Percentiles rank a stretch among this genome's conserved stretches.
Conservation (phyloP, 2,888 invertebrate species). For the Himalopsyche japonica region DNA sequence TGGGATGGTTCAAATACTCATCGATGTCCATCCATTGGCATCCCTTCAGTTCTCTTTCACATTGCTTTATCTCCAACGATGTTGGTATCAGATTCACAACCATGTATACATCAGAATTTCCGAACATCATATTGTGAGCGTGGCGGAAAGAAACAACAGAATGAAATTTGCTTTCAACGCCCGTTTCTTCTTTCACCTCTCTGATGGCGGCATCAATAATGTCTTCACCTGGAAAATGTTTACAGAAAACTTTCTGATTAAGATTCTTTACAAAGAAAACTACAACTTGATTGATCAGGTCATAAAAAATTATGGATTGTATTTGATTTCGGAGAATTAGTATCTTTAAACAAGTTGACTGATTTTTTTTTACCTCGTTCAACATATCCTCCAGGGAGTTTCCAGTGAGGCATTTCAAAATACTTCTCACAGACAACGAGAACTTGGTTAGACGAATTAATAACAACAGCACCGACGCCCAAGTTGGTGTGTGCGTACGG, state of each 20-base stretch:
- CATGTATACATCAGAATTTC: slow-evolving; percentile 86
- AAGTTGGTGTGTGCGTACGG: slow-evolving; percentile 76
- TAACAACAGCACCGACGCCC: slow-evolving; percentile 86
- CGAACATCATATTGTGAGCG: slow-evolving; percentile 73
- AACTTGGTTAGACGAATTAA: slow-evolving; percentile 75
- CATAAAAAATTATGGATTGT: no score
- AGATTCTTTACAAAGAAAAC: slow-evolving; percentile 39
- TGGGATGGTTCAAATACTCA: slow-evolving; percentile 70
- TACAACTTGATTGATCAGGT: no score
- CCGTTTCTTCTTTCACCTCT: slow-evolving; percentile 91
- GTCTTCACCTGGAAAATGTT: slow-evolving; percentile 69
- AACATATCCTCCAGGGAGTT: slow-evolving; percentile 90
- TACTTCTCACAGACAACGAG: slow-evolving; percentile 80
- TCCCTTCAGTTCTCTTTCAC: slow-evolving; percentile 75
- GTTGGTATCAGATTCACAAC: slow-evolving; percentile 73
- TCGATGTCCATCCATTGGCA: slow-evolving; percentile 82
- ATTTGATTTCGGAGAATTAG: no score
- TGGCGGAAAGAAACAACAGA: slow-evolving; percentile 80
- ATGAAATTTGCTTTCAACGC: slow-evolving; percentile 74
- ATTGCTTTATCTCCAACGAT: slow-evolving; percentile 66
- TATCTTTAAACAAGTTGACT: no score
- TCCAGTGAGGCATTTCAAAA: slow-evolving; percentile 70
- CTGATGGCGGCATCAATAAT: slow-evolving; percentile 79
- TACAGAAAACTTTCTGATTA: no score
- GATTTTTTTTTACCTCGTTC: slow-evolving; percentile 67